Evolutionary conservation across 2,888 invertebrate genomes (phyloP), one percentile per base, ranked within the genome.

Genomic region (Oxystoma pomonae): DNA sequence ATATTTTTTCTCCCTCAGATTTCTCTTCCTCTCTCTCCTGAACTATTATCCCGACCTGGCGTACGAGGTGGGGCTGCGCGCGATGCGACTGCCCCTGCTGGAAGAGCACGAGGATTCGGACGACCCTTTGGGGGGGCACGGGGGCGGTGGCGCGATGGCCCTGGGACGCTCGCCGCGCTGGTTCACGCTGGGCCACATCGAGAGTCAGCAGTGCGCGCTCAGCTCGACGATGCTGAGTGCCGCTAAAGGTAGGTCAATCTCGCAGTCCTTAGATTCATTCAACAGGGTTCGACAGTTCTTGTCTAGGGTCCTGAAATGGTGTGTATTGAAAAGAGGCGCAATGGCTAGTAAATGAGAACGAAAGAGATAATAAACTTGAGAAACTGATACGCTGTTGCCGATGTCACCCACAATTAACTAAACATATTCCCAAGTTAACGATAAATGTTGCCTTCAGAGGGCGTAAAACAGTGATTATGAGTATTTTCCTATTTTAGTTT

Each of bases 141-240:
- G 22, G 20, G 63, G 64, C 56, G 52, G 20, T 16, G 65, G 63
- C 57, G 55, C 60, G 49, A 58, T 17, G 51, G 62, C 64, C 60
- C 22, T 83, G 82, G 84, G 85, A 68, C 80, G 87, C 58, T 86
- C 87, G 72, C 87, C 88, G 1, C 81, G 88, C 55, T 92, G 92
- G 92, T 91, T 91, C 80, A 91, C 90, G 57, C 79, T 92, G 62
- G 89, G 89, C 20, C 90, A 91, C 77, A 88, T 92, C 55, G 92
- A 92, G 80, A 87, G 89, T 20, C 91, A 92, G 75, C 92, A 92
- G 75, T 90, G 91, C 68, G 88, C 90, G 20, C 82, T 92, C 1
- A 90, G 91, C 57, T 89, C 89, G 57, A 90, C 90, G 0, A 85
- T 92, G 81, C 81, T 92, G 16, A 89, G 88, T 77, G 87, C 86